A percentile compares a stretch with the other conserved stretches of the same genome.
phyloP scores from a whole-genome alignment of 2,888 invertebrate genomes.

The Ypsolopha sequella region DNA sequence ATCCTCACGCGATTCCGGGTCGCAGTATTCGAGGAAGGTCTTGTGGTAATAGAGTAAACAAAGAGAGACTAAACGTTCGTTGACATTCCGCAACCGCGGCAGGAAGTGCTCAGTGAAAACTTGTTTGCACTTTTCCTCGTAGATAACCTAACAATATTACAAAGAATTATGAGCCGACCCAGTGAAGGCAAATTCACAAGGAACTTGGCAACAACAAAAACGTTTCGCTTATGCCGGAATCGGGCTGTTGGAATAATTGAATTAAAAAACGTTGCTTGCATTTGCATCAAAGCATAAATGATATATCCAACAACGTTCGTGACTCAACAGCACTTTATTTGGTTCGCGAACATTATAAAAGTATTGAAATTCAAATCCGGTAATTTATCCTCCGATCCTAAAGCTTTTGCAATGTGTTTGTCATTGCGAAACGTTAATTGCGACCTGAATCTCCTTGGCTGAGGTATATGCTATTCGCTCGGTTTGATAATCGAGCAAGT shows the following conservation, averaged over 20 bases:
- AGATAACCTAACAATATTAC: neutral
- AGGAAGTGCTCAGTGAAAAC: slow-evolving; percentile 3
- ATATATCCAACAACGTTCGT: neutral
- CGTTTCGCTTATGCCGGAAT: neutral
- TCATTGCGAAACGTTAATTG: slow-evolving; percentile 23
- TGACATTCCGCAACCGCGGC: slow-evolving; percentile 18
- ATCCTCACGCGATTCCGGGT: slow-evolving; percentile 30
- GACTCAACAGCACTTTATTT: neutral
- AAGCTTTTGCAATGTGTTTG: slow-evolving; percentile 7
- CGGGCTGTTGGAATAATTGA: neutral
- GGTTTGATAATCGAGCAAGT: slow-evolving; percentile 14
- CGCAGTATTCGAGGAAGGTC: slow-evolving; percentile 11
- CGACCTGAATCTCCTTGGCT: slow-evolving; percentile 1
- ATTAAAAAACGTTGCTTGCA: neutral
- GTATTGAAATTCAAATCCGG: neutral
- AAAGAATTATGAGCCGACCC: neutral
- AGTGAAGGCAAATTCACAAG: neutral
- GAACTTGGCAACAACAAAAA: neutral
- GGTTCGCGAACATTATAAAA: neutral
- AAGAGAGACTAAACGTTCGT: slow-evolving; percentile 25
- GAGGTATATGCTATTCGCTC: neutral
- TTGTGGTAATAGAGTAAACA: slow-evolving; percentile 14
- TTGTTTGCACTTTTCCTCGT: neutral
- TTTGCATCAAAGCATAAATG: no score
- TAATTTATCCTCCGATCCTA: neutral